Evolutionary conservation across 2,113 vertebrate species (phyloP), one percentile per base, ranked within the genome.

Genomic region (Misgurnus anguillicaudatus): DNA sequence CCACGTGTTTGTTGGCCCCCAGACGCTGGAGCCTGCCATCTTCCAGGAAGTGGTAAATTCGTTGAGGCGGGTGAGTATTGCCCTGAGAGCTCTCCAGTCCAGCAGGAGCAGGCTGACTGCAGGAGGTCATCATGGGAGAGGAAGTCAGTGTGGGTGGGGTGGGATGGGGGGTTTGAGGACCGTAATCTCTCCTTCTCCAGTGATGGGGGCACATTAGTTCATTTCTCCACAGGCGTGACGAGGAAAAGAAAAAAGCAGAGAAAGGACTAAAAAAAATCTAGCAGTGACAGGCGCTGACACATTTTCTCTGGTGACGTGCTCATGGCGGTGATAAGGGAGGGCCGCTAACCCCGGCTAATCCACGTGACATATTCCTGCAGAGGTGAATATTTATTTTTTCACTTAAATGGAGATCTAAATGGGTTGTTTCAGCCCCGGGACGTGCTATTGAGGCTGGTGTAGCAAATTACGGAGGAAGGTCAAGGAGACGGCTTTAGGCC

Each of bases 321-420:
- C 75, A n/a, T 1, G 7, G 51, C n/a, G n/a, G 53, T 69, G 63
- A 39, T 70, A 57, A 53, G 51, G 70, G 67, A 65, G 36, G 42
- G 9, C 17, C 6, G 84, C 84, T 86, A 83, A 87, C 84, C 83
- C 75, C 42, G 69, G 80, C 84, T 87, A 89, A 87, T 87, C 88
- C 87, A 47, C 75, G 86, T 86, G 83, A 88, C 85, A 82, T 82
- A 79, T 74, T 80, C 58, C 51, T 65, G 45, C 68, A 31, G 61
- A 65, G 70, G 48, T 69, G 67, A 82, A 73, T 73, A 71, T 38
- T 31, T 60, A 36, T 70, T 78, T 70, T 77, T 60, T 58, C 19
- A 5, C 76, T 79, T 75, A 62, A 87, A 74, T 77, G 77, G 75
- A 78, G 75, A 82, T 81, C 77, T 80, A 68, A 84, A 88, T 80